Evolutionary conservation across 1,140 invertebrate species (phyloP), one percentile per base, ranked within the genome.

Genomic region (Lethocerus indicus): DNA sequence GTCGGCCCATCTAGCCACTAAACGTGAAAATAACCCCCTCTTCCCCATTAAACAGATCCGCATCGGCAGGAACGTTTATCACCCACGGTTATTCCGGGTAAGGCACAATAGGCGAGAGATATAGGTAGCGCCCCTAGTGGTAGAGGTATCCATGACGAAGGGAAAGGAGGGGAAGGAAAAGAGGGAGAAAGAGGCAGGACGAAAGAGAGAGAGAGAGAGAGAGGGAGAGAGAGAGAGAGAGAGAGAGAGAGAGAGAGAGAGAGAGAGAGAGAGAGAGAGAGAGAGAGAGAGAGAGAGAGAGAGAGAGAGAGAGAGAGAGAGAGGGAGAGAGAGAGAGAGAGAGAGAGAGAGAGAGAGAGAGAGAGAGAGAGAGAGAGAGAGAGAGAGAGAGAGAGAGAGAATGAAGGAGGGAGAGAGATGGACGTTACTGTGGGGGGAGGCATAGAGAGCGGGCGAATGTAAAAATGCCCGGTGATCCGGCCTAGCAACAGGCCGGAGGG

Each of bases 251-350:
- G 35, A 37, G 20, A 48, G 46, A 48, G 35, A 35, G 35, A 48
- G 46, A 48, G 29, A 37, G 21, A 48, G 46, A 48, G 29, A 9
- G 35, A 48, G 46, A 36, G 29, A 32, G 29, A 47, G 45, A 47
- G 29, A 21, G 29, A 16, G 45, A 32, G 29, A 35, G 29, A 47
- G 46, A 48, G 36, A 48, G 35, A 48, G 24, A 39, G 36, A 48
- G 47, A 6, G 25, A 25, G 24, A 48, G 47, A 39, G 36, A 26
- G 36, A 23, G 47, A 39, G 13, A 24, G 32, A 39, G 28, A 23
- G 32, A 3, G 21, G 26, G 18, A 39, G 25, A 16, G 23, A 36
- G 32, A 36, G 28, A 12, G 35, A 36, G 29, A 48, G 26, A 32
- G 35, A 37, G 29, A 36, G 28, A 20, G 20, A 20, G 35, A 20